Evolutionary conservation across 2,797 vertebrate genomes (phyloP).

Genomic region (Lacerta agilis): DNA sequence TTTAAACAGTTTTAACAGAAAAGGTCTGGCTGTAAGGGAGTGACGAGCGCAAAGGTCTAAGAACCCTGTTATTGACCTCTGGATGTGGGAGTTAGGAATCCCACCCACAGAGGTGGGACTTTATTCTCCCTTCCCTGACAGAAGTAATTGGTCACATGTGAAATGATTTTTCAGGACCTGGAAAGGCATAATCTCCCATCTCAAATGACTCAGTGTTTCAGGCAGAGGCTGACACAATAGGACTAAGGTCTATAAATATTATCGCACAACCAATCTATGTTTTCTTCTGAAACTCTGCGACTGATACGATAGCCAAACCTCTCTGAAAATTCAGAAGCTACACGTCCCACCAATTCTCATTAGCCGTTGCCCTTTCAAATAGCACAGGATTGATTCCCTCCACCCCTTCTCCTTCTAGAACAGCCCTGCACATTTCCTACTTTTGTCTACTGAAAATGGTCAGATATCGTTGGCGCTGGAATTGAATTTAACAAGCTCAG

Average conservation of each 20-base stretch:
- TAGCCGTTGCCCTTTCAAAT: conserved; percentile 55
- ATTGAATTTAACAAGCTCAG: conserved; percentile 67
- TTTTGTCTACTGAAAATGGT: conserved; percentile 18
- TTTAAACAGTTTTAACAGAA: conserved; percentile 82
- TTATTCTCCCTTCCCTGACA: conserved; percentile 73
- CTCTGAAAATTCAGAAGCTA: background rate
- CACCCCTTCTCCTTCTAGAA: conserved; percentile 48
- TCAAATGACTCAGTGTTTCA: conserved; percentile 51
- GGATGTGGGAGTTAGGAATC: conserved; percentile 76
- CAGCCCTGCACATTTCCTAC: conserved; percentile 49
- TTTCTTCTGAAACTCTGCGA: background rate
- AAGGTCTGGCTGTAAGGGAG: conserved; percentile 76
- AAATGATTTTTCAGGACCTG: conserved; percentile 75
- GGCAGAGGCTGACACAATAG: conserved; percentile 50
- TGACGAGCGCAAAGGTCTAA: conserved; percentile 75
- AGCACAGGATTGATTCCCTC: background rate
- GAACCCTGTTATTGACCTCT: conserved; percentile 77
- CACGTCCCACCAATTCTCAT: conserved; percentile 62
- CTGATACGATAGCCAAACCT: background rate
- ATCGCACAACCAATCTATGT: conserved; percentile 17
- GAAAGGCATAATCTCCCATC: conserved; percentile 75
- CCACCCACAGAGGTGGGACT: conserved; percentile 79
- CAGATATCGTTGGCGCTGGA: conserved; percentile 47
- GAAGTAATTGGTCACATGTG: conserved; percentile 85
- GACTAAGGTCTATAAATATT: conserved; percentile 55